Percentiles rank a stretch among this genome's conserved stretches.
Conservation (phyloP, 2,888 invertebrate species). For the Dione vanillae region DNA sequence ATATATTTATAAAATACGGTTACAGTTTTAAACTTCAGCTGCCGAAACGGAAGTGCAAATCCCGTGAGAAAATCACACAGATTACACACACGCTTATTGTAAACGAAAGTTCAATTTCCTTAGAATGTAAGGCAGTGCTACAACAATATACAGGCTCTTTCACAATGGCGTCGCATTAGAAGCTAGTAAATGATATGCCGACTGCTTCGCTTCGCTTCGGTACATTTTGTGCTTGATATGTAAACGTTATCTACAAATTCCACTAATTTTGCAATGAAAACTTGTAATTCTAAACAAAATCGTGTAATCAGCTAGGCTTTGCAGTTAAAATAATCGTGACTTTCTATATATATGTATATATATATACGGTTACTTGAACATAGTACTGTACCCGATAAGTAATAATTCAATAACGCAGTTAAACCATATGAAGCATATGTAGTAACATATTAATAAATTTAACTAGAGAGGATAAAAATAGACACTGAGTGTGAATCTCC, state of each 20-base stretch:
- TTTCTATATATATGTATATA: conserved; percentile 2
- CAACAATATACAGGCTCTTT: conserved; percentile 51
- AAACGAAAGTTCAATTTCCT: conserved; percentile 59
- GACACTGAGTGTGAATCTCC: conserved; percentile 65
- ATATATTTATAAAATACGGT: conserved; percentile 58
- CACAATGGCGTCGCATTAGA: conserved; percentile 44
- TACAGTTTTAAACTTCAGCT: conserved; percentile 52
- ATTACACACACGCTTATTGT: conserved; percentile 59
- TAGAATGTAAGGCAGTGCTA: conserved; percentile 82
- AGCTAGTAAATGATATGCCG: conserved; percentile 69
- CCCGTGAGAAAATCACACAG: conserved; percentile 58
- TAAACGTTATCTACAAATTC: conserved; percentile 49
- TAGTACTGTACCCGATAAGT: conserved; percentile 35
- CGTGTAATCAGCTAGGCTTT: conserved; percentile 44
- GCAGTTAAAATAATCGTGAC: conserved; percentile 34
- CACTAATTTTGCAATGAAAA: conserved; percentile 43
- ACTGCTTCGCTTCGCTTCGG: conserved; percentile 62
- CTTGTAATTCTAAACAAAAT: conserved; percentile 38
- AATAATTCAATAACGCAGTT: conserved; percentile 44
- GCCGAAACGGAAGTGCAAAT: conserved; percentile 44
- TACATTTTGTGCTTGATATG: conserved; percentile 78
- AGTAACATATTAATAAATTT: conserved; percentile 66
- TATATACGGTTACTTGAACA: conserved; percentile 1
- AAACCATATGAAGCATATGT: conserved; percentile 63
- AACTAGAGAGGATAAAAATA: conserved; percentile 71